Evolutionary conservation across 2,888 invertebrate genomes (phyloP), one percentile per base, ranked within the genome.

Genomic region (Kuschelorhynchus macadamiae): DNA sequence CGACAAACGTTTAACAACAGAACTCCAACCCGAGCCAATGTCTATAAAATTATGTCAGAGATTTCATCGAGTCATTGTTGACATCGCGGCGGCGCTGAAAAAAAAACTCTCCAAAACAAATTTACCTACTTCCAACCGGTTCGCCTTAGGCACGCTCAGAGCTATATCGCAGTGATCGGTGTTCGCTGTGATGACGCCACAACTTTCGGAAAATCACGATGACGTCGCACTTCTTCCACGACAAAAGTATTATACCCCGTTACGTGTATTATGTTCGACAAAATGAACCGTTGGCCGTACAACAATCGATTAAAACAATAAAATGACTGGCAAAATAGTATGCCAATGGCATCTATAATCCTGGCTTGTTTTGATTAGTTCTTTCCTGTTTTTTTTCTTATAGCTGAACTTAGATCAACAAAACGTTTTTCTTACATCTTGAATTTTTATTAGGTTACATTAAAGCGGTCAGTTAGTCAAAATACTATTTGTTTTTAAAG

Each of bases 81-180:
- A 55, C 55, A 55, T 33, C 25, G 18, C 20, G 9, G n/a, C n/a
- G n/a, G n/a, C 3, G 17, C 17, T 33, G 33, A 44, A 36, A 39
- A 55, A 50, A 63, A 62, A 62, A 55, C 46, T 42, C 46, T 52
- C 11, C 14, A 52, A 42, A 63, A 63, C 47, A 33, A 49, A 39
- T 56, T 39, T 56, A 56, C 47, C 63, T 53, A 53, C 44, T 53
- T 62, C 20, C 42, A 62, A 55, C 63, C 46, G 56, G 64, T 64
- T 56, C 49, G 18, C 47, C 41, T 64, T 64, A 16, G 56, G 56
- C 64, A 56, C 41, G 55, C 41, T 62, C 53, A 62, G 55, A 53
- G 55, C n/a, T n/a, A n/a, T n/a, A 64, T 64, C 64, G 56, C 36
- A 63, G 56, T n/a, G 47, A 64, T 64, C 64, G 49, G 52, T 36